Conservation (phyloP, 2,797 vertebrate genomes). For the Hyperoplus immaculatus region DNA sequence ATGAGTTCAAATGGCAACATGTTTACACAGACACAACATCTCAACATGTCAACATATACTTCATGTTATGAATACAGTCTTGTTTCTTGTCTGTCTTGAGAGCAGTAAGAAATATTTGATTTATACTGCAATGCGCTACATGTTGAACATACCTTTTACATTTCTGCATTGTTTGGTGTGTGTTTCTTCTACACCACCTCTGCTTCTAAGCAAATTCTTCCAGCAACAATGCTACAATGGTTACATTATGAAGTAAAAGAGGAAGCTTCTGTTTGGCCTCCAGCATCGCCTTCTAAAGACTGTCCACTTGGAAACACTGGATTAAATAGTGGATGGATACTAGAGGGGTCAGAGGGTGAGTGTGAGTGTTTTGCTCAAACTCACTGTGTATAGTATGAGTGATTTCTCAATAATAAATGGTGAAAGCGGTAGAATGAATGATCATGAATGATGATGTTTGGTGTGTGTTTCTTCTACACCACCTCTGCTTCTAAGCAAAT, state of each 20-base stretch:
- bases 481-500: slow-evolving; percentile 49
- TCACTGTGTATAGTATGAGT: slow-evolving; percentile 18
- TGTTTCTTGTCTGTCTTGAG: neutral
- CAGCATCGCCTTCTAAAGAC: slow-evolving; percentile 52
- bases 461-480: slow-evolving; percentile 45
- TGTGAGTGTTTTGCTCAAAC: slow-evolving; percentile 13
- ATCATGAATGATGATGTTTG: no score
- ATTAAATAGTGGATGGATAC: slow-evolving; percentile 69
- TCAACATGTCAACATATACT: slow-evolving; percentile 19
- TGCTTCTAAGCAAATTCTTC: slow-evolving; percentile 55
- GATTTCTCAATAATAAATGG: slow-evolving; percentile 15
- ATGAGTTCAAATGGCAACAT: slow-evolving; percentile 1
- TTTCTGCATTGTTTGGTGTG: slow-evolving; percentile 35
- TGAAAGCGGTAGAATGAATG: neutral
- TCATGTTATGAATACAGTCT: neutral
- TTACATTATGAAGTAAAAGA: slow-evolving; percentile 52
- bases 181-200: slow-evolving; percentile 40
- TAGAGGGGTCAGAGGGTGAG: slow-evolving; percentile 16
- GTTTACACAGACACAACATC: neutral
- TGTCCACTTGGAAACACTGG: slow-evolving; percentile 51
- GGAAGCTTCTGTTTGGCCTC: slow-evolving; percentile 64
- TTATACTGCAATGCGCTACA: neutral
- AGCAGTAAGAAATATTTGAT: neutral
- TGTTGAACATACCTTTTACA: slow-evolving; percentile 16
- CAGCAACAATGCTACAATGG: slow-evolving; percentile 61